Conservation (phyloP, 30 jellyfish, hydroid and myxozoan genomes). For the Aurelia sp. region DNA sequence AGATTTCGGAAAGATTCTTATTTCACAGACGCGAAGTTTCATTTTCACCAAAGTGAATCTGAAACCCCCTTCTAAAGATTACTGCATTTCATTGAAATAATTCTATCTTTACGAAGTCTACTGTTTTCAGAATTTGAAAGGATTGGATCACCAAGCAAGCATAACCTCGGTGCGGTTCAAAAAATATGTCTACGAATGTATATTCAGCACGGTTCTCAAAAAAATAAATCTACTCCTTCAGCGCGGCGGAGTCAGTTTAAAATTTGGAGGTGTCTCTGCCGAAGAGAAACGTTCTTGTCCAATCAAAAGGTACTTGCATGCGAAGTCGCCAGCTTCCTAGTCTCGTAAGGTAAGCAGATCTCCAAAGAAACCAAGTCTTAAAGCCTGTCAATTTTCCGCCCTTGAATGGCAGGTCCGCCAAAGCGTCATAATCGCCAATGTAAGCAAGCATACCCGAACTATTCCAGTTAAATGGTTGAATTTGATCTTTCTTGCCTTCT, state of each 20-base stretch:
- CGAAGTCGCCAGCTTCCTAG: conserved; percentile 98
- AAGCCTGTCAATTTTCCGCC: conserved; percentile 94
- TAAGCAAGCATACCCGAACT: conserved; percentile 95
- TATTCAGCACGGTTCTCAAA: too few relatives aligned
- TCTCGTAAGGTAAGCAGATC: conserved; percentile 92
- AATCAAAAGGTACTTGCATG: conserved; percentile 97
- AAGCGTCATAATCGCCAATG: conserved; percentile 93
- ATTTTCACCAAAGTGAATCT: too few relatives aligned
- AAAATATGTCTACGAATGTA: too few relatives aligned
- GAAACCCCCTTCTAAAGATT: too few relatives aligned
- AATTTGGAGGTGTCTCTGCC: conserved; percentile 95
- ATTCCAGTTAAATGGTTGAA: conserved; percentile 77
- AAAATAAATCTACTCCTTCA: too few relatives aligned
- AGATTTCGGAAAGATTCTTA: too few relatives aligned
- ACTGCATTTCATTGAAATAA: too few relatives aligned
- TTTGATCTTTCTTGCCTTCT: conserved; percentile 10
- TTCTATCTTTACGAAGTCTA: too few relatives aligned
- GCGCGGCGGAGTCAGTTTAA: background rate
- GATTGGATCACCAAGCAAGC: too few relatives aligned
- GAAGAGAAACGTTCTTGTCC: conserved; percentile 96
- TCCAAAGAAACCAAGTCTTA: conserved; percentile 96
- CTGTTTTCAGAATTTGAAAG: too few relatives aligned
- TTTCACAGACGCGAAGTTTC: too few relatives aligned
- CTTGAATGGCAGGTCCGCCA: conserved; percentile 88
- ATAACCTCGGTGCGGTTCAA: too few relatives aligned